Evolutionary conservation across 1,140 invertebrate genomes (phyloP), one percentile per base, ranked within the genome.

Genomic region (Notospermus geniculatus): DNA sequence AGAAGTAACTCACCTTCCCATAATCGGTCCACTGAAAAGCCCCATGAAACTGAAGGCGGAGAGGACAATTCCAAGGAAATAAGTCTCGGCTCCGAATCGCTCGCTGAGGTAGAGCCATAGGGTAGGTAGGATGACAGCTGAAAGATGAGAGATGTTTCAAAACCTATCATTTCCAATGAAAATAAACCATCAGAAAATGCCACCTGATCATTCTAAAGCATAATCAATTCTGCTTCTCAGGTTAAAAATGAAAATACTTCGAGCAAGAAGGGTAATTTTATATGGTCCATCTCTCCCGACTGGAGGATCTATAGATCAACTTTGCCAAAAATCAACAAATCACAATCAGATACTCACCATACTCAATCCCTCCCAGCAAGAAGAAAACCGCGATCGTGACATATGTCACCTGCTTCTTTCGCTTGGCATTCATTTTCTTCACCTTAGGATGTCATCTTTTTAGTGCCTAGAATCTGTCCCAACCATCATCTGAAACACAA

Each of bases 41-140:
- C 72, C 75, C 19, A 72, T 59, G 29, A 77, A 58, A 57, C 74
- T 73, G 63, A 68, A 77, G 0, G 71, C 75, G 28, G 75, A 72
- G 25, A 77, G 55, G 9, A 77, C 54, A 17, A 77, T 23, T 15
- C 75, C 75, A 13, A 77, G 57, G 57, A 73, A 69, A 56, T 71
- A 74, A 29, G 67, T 59, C 15, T 67, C 36, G 11, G 71, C 68
- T 59, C 66, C 28, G 52, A 72, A 77, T 17, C 56, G 57, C 19
- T 63, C 66, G 13, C 66, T 57, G 1, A 77, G 57, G 55, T 76
- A 75, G 36, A 77, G 59, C 72, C 72, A 77, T 29, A 76, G 23
- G n/a, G 75, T 75, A 5, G 75, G 75, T 15, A 77, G 60, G 22
- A 77, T 76, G 5, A 77, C 72, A 53, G 75, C 75, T 76, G 60